Evolutionary conservation across 2,113 vertebrate species (phyloP), one percentile per base, ranked within the genome.

Genomic region (Tetrao urogallus): DNA sequence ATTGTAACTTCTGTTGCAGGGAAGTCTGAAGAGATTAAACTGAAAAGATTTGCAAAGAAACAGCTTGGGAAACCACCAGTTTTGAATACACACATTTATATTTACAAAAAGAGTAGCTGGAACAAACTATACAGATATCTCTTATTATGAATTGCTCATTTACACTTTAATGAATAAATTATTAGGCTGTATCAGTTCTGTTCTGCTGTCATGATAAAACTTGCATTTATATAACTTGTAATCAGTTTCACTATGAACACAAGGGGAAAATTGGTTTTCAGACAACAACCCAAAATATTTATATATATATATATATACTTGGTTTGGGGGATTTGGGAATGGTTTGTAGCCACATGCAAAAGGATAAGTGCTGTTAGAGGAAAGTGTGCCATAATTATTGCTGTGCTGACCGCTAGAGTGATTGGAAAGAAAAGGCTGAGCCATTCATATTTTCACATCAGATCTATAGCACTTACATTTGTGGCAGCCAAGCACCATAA

Each of bases 121-220:
- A 95, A 52, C 58, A 89, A 96, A 75, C 61, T 34, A 90, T 47
- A 63, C 34, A 74, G 79, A 52, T 82, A 92, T 17, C 48, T 96
- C 50, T 36, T 32, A 67, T 57, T 82, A 78, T 95, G 95, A 96
- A 94, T 91, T 96, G 6, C 54, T 96, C 85, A 96, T 98, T 96
- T 98, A 92, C 88, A 96, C 89, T 95, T 96, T 97, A 98, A 98
- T 97, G 96, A 98, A 96, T 96, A 97, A 97, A 97, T 97, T 97
- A 97, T 93, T 94, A 94, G 95, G 86, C 96, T 82, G 48, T 74
- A 93, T 91, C 92, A 76, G 76, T 92, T 96, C 88, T 95, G 77
- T 81, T 96, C 78, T 91, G 45, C 74, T 74, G 71, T 93, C 92
- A 92, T 84, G 94, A 94, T 72, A 95, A 97, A 97, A 93, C 94